A percentile compares a stretch with the other conserved stretches of the same genome.
These are phyloP conservation scores for Phyllostomus discolor DNA, from an alignment of 2,113 vertebrate species.

Conservation along the genomic window DNA sequence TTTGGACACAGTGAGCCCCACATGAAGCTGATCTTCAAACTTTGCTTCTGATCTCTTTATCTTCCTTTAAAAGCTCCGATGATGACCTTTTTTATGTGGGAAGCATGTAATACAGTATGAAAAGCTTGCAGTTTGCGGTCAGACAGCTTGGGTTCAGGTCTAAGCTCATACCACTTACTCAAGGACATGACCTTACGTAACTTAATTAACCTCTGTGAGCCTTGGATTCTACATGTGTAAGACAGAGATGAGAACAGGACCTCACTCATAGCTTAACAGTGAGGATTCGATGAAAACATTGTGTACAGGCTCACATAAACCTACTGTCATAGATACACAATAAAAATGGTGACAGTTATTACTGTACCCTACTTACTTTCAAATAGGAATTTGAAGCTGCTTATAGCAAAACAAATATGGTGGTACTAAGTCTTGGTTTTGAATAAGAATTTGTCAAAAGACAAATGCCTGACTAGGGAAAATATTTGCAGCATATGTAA, in stretches of 20 bases:
- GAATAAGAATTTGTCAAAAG: conserved; percentile 38
- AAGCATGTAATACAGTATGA: not conserved
- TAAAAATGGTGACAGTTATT: not conserved
- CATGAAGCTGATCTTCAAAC: not conserved
- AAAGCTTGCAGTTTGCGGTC: conserved; percentile 15
- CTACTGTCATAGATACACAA: not conserved
- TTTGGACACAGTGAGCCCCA: not conserved
- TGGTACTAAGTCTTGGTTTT: conserved; percentile 25
- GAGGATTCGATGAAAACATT: not conserved
- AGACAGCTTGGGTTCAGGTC: not conserved
- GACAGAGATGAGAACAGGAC: not conserved
- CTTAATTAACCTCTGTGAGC: not conserved
- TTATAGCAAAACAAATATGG: conserved; percentile 4
- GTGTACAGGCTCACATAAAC: not conserved
- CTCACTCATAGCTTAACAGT: not conserved
- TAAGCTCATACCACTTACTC: not conserved
- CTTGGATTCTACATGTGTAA: not conserved
- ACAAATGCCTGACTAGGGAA: conserved; percentile 10
- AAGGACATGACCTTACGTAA: not conserved
- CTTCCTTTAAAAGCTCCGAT: not conserved
- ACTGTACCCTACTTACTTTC: not conserved
- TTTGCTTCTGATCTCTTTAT: conserved; percentile 18
- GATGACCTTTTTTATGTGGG: not conserved
- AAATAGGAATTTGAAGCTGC: conserved; percentile 9
- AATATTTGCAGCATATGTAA: conserved; percentile 12